phyloP scores from a whole-genome alignment of 92 coral and sea anemone species.

The Galaxea fascicularis region DNA sequence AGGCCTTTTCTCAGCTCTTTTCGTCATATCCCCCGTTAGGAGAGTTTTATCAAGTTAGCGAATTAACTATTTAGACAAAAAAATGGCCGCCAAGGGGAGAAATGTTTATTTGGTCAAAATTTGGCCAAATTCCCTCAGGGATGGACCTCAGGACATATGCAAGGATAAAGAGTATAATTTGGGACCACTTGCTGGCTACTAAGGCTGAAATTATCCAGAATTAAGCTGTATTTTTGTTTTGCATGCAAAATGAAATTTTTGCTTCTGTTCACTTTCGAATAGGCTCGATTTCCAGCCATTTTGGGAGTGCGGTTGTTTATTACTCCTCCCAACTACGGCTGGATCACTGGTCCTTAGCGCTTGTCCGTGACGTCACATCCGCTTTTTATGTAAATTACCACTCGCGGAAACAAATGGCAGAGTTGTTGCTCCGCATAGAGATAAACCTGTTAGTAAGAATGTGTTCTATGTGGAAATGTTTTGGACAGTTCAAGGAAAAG shows the following conservation, averaged over 20 bases:
- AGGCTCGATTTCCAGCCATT: no score
- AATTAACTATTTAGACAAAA: no score
- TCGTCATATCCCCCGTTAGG: slow-evolving; percentile 3
- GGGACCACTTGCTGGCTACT: no score
- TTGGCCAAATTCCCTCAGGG: not conserved
- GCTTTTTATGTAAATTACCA: slow-evolving; percentile 5
- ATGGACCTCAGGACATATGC: no score
- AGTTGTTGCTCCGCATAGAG: not conserved
- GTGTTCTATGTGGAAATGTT: not conserved
- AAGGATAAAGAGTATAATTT: no score
- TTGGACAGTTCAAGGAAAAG: not conserved
- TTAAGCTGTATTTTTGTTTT: slow-evolving; percentile 6
- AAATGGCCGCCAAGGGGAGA: not conserved
- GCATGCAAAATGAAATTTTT: not conserved
- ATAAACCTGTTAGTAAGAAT: not conserved
- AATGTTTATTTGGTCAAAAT: not conserved
- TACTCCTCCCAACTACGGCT: not conserved
- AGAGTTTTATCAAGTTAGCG: not conserved
- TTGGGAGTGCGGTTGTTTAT: no score
- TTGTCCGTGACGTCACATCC: slow-evolving; percentile 7
- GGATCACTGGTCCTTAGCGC: slow-evolving; percentile 7
- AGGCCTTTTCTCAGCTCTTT: no score
- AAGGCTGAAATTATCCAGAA: no score
- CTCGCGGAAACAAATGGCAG: not conserved
- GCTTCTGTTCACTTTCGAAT: no score